Conservation (phyloP, 2,888 invertebrate species). For the Plagodis dolabraria region DNA sequence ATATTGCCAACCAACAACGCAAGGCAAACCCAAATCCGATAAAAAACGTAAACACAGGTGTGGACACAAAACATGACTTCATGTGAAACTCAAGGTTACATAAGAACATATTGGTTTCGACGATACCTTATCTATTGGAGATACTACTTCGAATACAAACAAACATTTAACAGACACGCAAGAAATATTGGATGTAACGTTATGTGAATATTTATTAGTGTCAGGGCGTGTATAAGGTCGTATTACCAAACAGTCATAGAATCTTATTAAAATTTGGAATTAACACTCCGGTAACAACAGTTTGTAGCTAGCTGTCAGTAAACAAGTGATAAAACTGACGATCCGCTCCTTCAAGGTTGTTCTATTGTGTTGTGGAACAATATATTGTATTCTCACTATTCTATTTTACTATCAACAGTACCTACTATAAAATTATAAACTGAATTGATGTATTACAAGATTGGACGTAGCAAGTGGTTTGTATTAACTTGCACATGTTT, state of each 20-base stretch:
- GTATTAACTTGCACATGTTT: neutral
- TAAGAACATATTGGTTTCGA: conserved; percentile 45
- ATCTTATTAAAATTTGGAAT: conserved; percentile 35
- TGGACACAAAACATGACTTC: conserved; percentile 47
- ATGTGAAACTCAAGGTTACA: conserved; percentile 65
- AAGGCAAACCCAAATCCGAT: conserved; percentile 47
- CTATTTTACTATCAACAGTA: conserved; percentile 24
- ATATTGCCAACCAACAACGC: conserved; percentile 29
- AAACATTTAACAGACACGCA: conserved; percentile 39
- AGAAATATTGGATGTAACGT: conserved; percentile 39
- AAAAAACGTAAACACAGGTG: conserved; percentile 68
- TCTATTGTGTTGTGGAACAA: conserved; percentile 47
- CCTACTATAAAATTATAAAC: conserved; percentile 12
- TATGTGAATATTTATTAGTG: conserved; percentile 42
- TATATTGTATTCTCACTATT: conserved; percentile 28
- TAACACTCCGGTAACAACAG: conserved; percentile 36
- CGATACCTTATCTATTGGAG: conserved; percentile 53
- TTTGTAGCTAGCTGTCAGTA: conserved; percentile 44
- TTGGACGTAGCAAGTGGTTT: neutral
- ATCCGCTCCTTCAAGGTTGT: conserved; percentile 55
- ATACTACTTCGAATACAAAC: conserved; percentile 42
- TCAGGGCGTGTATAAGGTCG: conserved; percentile 40
- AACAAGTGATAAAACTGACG: conserved; percentile 48
- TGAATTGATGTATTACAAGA: conserved; percentile 17
- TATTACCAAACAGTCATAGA: conserved; percentile 26